Conservation (phyloP, 2,888 invertebrate genomes). For the Dicyrtomina minuta region DNA sequence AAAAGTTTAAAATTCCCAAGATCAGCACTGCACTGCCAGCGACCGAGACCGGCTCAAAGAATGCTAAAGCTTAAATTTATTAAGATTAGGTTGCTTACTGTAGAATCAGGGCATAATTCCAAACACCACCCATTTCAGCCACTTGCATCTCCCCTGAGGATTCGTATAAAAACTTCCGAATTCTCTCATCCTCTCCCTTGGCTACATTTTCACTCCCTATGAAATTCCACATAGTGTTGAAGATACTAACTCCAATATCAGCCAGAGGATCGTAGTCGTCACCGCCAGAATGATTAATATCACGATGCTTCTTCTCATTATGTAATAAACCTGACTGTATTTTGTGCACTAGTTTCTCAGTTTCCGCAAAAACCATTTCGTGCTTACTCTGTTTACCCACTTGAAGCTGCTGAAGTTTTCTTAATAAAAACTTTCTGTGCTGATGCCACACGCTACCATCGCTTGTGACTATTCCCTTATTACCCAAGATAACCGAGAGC, state of each 20-base stretch:
- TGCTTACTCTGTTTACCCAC: neutral
- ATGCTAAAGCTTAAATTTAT: too few species aligned
- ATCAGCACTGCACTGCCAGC: too few species aligned
- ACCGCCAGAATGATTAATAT: neutral
- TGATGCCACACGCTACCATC: constrained; percentile 4
- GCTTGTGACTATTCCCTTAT: constrained; percentile 10
- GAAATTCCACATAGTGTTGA: constrained; percentile 8
- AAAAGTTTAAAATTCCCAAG: too few species aligned
- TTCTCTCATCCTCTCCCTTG: neutral
- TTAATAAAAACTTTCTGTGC: neutral
- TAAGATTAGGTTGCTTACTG: constrained; percentile 15
- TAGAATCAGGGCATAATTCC: constrained; percentile 2
- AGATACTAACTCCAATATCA: neutral
- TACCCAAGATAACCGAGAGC: constrained; percentile 4
- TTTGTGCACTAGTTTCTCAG: neutral
- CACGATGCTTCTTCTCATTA: neutral
- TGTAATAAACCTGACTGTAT: neutral
- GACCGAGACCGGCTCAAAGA: too few species aligned
- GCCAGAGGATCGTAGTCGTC: neutral
- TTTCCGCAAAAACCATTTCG: neutral
- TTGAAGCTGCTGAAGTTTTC: neutral
- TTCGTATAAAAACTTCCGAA: neutral
- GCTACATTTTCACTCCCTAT: neutral
- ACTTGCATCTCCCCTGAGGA: neutral
- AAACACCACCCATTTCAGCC: constrained; percentile 13